Evolutionary conservation across 2,113 vertebrate genomes (phyloP).

Genomic region (Nettapus auritus): DNA sequence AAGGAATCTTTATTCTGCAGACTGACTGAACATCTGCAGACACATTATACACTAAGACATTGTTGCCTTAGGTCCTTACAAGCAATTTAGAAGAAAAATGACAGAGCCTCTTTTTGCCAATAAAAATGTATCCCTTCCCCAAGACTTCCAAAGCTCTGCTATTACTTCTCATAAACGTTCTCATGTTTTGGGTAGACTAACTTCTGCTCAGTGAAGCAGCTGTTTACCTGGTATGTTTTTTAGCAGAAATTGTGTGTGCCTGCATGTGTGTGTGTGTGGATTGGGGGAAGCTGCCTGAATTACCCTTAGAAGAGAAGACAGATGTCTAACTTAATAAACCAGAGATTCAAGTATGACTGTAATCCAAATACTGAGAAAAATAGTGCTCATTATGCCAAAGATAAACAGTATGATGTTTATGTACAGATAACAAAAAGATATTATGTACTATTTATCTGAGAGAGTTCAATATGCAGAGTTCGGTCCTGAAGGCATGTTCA

Average conservation of each 20-base stretch:
- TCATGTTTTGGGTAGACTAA: background rate
- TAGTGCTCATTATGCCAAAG: background rate
- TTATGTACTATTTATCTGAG: background rate
- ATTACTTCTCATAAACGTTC: background rate
- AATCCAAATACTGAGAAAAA: background rate
- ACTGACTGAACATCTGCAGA: background rate
- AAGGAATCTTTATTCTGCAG: background rate
- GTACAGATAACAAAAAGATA: background rate
- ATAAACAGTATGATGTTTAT: background rate
- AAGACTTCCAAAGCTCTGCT: background rate
- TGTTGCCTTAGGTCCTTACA: background rate
- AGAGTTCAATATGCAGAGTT: background rate
- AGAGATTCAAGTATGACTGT: background rate
- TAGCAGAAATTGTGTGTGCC: background rate
- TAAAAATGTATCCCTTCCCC: background rate
- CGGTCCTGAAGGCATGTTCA: background rate
- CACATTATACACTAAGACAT: background rate
- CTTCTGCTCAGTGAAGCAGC: background rate
- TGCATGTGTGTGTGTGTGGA: background rate
- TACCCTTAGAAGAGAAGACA: background rate
- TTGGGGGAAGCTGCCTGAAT: background rate
- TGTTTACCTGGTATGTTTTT: background rate
- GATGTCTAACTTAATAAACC: background rate
- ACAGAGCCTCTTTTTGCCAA: background rate
- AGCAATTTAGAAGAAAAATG: background rate